These are phyloP conservation scores for Plebejus argus DNA, from an alignment of 2,888 invertebrate species.

Conservation along the genomic window DNA sequence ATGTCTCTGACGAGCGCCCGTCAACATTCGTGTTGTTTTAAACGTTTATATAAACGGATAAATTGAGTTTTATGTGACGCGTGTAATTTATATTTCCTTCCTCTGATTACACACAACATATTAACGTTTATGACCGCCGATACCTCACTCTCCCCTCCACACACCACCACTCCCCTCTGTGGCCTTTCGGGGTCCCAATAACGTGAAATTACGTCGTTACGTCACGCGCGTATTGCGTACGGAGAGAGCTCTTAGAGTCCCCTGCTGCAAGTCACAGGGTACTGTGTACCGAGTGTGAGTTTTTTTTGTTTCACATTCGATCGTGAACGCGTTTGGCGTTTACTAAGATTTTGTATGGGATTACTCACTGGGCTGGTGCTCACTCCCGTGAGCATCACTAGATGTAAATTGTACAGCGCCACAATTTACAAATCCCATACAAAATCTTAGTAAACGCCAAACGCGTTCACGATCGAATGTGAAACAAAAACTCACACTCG, in stretches of 20 bases:
- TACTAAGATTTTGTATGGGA: too few relatives aligned
- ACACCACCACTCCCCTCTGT: conserved; percentile 14
- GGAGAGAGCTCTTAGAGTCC: conserved; percentile 43
- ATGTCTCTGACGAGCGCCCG: too few relatives aligned
- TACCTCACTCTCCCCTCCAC: background rate
- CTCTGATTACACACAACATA: conserved; percentile 4
- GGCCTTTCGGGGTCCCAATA: conserved; percentile 37
- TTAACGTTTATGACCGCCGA: conserved; percentile 13
- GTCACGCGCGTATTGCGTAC: conserved; percentile 43
- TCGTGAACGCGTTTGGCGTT: too few relatives aligned
- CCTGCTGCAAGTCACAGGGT: conserved; percentile 35
- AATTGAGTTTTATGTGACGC: background rate
- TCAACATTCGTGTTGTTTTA: background rate
- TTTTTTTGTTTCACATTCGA: too few relatives aligned
- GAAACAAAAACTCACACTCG: too few relatives aligned
- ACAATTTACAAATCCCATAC: too few relatives aligned
- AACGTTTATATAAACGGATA: background rate
- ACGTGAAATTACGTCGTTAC: conserved; percentile 45
- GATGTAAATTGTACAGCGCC: too few relatives aligned
- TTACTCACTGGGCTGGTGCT: too few relatives aligned
- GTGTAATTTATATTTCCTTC: background rate
- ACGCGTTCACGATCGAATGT: too few relatives aligned
- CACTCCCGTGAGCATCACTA: too few relatives aligned
- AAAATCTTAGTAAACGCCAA: too few relatives aligned
- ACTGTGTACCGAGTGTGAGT: too few relatives aligned